These are phyloP conservation scores for Nerophis ophidion DNA, from an alignment of 2,113 vertebrate species.

Conservation along the genomic window DNA sequence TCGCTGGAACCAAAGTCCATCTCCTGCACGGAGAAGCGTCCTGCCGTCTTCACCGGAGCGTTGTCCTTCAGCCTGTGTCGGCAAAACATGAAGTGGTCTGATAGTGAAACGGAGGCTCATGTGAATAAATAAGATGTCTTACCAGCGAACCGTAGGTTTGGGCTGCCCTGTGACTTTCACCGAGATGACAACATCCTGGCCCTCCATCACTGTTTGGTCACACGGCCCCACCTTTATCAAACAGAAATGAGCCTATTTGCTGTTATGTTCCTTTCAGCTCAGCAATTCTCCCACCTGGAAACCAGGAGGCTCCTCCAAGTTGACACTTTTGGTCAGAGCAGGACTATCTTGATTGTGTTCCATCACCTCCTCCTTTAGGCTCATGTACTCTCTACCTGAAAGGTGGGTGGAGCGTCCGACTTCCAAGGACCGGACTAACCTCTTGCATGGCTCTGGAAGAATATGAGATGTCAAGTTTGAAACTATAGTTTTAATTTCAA, in stretches of 20 bases:
- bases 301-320: conserved; percentile 78
- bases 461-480: background rate
- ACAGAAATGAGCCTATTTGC: background rate
- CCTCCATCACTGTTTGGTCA: conserved; percentile 79
- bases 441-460: conserved; percentile 53
- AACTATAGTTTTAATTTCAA: background rate
- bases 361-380: conserved; percentile 81
- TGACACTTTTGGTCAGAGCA: conserved; percentile 52
- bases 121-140: conserved; percentile 45
- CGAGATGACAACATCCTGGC: conserved; percentile 80
- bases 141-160: conserved; percentile 87
- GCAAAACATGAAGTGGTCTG: background rate
- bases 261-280: background rate
- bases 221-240: conserved; percentile 72
- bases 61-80: conserved; percentile 80
- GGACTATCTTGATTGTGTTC: conserved; percentile 65
- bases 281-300: conserved; percentile 77
- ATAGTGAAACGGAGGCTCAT: background rate
- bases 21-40: conserved; percentile 66
- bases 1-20: conserved; percentile 68
- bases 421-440: conserved; percentile 44
- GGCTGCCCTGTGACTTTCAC: conserved; percentile 79
- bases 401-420: conserved; percentile 77
- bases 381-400: conserved; percentile 83
- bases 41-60: conserved; percentile 73